These are phyloP conservation scores for Cladorhizidae sp. DNA, from an alignment of 37 sponge, comb jelly and placozoan genomes.

Conservation along the genomic window DNA sequence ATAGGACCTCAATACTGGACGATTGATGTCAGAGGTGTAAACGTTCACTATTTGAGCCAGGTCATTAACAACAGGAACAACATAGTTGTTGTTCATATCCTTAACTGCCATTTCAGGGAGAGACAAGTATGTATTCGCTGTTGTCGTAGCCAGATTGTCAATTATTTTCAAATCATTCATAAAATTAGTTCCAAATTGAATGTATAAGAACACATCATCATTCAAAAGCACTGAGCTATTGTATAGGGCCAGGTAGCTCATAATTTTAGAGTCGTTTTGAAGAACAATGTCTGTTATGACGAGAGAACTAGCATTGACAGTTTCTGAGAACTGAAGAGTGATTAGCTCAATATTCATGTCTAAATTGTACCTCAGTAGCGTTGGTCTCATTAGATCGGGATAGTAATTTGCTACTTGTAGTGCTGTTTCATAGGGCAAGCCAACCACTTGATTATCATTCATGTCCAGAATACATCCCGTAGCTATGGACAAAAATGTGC, in stretches of 20 bases:
- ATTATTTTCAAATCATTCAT: constrained; percentile 72
- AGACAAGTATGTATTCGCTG: constrained; percentile 64
- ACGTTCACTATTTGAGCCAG: constrained; percentile 40
- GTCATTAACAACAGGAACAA: constrained; percentile 40
- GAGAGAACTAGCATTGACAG: constrained; percentile 79
- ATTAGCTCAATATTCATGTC: constrained; percentile 75
- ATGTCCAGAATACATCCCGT: constrained; percentile 66
- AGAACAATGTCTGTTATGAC: constrained; percentile 45
- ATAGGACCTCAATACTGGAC: constrained; percentile 56
- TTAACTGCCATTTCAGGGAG: constrained; percentile 52
- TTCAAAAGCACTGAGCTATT: constrained; percentile 40
- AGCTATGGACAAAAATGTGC: constrained; percentile 54
- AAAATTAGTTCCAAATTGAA: constrained; percentile 68
- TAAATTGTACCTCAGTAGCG: constrained; percentile 61
- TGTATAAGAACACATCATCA: constrained; percentile 43
- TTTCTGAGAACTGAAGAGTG: constrained; percentile 77
- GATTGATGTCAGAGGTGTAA: constrained; percentile 70
- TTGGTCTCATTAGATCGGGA: constrained; percentile 61
- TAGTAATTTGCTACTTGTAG: constrained; percentile 30
- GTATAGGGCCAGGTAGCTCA: constrained; percentile 47
- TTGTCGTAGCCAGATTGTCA: constrained; percentile 49
- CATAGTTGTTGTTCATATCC: constrained; percentile 82
- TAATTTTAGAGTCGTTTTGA: constrained; percentile 38
- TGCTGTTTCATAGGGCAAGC: constrained; percentile 12
- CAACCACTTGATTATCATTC: constrained; percentile 68